Evolutionary conservation across 2,113 vertebrate genomes (phyloP), one percentile per base, ranked within the genome.

Genomic region (Tretioscincus oriximinensis): DNA sequence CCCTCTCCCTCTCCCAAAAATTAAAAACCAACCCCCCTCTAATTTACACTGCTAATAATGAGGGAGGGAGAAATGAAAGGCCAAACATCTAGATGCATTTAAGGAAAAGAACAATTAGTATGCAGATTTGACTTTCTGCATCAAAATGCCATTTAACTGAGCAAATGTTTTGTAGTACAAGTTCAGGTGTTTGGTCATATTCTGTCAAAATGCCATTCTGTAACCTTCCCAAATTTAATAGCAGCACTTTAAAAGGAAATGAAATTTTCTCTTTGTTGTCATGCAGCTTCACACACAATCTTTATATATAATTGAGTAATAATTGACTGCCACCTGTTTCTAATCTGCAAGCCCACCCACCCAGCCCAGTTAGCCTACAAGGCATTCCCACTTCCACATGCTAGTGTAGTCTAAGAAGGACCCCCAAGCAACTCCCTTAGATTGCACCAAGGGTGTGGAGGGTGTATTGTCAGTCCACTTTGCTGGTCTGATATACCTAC

Each of bases 51-150:
- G 88, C 90, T 54, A 61, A 72, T 88, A 88, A 91, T 89, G 94
- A 93, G 86, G 87, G 20, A 84, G 85, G 84, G 92, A 93, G 94
- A 73, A 81, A 58, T 58, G 14, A 58, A 58, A 58, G 78, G 92
- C 93, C 90, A 93, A 90, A 94, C 94, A 91, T 92, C 93, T 94
- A 91, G 88, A 85, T 93, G 92, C 93, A 94, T 94, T 94, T 93
- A 91, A 94, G 90, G 90, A 89, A 94, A 91, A 93, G 88, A 94
- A 92, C 95, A 95, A 96, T 96, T 96, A 96, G 91, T 93, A 96
- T 95, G 95, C 90, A 94, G 94, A 96, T 96, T 92, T 86, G 81
- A 89, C 90, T 92, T 83, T 64, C 83, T 80, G 89, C 90, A 92
- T 94, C 94, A 93, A 95, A 94, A 95, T 95, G 93, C 93, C 95